Evolutionary conservation across 2,113 vertebrate genomes (phyloP).

Genomic region (Anthoscopus minutus): DNA sequence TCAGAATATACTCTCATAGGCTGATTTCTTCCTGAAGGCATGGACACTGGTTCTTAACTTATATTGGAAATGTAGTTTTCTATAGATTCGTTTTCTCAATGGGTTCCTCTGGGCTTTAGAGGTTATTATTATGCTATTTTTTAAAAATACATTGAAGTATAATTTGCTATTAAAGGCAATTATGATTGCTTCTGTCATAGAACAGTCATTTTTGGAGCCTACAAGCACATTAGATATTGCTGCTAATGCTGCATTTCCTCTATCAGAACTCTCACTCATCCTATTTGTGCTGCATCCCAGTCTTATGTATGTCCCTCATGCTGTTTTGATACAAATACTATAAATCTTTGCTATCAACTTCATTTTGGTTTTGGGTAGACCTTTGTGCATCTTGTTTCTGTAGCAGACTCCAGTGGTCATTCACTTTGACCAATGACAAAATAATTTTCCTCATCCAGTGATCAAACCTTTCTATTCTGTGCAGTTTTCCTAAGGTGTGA

Average conservation of each 20-base stretch:
- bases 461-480: not conserved
- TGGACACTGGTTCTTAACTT: not conserved
- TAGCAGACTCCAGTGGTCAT: not conserved
- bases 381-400: not conserved
- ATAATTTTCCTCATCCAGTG: not conserved
- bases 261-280: not conserved
- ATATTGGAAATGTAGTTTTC: not conserved
- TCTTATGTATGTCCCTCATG: accelerated
- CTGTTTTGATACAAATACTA: not conserved
- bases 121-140: not conserved
- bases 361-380: not conserved
- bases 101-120: not conserved
- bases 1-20: not conserved
- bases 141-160: too few species aligned
- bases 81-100: not conserved
- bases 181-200: not conserved
- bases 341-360: not conserved
- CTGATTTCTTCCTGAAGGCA: not conserved
- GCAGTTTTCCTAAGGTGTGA: not conserved
- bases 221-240: not conserved
- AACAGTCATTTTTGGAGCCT: not conserved
- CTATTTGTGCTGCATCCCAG: not conserved
- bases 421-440: not conserved
- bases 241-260: not conserved
- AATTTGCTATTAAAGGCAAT: not conserved